Evolutionary conservation across 2,888 invertebrate species (phyloP).

Genomic region (Copidosoma aretas): DNA sequence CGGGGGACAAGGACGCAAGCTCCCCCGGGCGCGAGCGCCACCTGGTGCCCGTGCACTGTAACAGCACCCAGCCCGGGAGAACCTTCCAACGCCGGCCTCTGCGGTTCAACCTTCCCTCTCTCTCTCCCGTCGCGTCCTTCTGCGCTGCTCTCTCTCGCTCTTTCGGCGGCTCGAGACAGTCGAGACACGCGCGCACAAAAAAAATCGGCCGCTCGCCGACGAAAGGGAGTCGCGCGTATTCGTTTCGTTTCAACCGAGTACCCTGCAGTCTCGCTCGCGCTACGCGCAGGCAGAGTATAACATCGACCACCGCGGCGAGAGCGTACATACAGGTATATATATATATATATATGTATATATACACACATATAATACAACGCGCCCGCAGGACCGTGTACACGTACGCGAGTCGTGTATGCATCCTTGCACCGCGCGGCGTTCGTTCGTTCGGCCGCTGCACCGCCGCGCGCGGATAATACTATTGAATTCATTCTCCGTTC

Average conservation of each 20-base stretch:
- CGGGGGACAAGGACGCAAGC: not conserved
- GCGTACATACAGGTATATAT: too few species aligned
- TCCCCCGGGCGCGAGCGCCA: slow-evolving; percentile 7
- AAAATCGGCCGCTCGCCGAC: not conserved
- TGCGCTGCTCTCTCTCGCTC: not conserved
- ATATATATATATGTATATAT: too few species aligned
- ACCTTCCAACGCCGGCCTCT: not conserved
- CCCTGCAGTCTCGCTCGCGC: too few species aligned
- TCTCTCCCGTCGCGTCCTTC: not conserved
- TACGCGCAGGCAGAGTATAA: too few species aligned
- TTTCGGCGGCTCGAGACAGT: not conserved
- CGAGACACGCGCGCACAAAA: not conserved
- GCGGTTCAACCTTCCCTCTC: not conserved
- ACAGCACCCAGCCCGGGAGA: not conserved
- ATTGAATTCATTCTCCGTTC: not conserved
- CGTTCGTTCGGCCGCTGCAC: too few species aligned
- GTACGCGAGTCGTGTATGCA: too few species aligned
- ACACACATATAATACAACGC: too few species aligned
- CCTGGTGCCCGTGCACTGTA: slow-evolving; percentile 37
- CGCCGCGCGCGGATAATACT: too few species aligned
- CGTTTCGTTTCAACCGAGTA: too few species aligned
- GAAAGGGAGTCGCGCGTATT: not conserved
- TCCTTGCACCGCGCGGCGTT: too few species aligned
- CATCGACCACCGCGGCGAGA: too few species aligned
- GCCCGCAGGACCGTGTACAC: too few species aligned